Conservation (phyloP, 1,140 invertebrate genomes). For the Tetragnatha versicolor region DNA sequence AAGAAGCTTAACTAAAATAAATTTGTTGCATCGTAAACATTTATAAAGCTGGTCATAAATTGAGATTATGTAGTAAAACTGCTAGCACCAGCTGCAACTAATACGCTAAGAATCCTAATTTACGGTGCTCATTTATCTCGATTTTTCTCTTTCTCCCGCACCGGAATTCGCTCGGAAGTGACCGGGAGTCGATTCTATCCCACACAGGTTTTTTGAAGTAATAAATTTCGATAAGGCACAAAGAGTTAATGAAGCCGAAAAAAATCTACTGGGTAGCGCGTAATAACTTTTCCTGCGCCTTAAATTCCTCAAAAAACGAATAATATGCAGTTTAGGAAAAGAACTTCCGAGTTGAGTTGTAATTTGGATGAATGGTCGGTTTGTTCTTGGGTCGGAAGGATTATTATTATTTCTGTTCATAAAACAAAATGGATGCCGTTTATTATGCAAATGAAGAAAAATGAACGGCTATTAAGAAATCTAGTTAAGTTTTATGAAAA, state of each 20-base stretch:
- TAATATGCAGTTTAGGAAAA: neutral
- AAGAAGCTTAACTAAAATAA: constrained; percentile 29
- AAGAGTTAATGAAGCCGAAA: constrained; percentile 4
- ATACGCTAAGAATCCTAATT: constrained; percentile 45
- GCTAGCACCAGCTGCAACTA: constrained; percentile 47
- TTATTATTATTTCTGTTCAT: neutral
- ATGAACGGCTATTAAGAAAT: too few relatives aligned
- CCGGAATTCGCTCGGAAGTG: constrained; percentile 7
- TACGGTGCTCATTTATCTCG: constrained; percentile 28
- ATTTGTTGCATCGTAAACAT: constrained; percentile 52
- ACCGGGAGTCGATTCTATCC: constrained; percentile 28
- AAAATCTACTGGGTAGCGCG: neutral
- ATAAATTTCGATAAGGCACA: constrained; percentile 8
- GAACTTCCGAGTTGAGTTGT: neutral
- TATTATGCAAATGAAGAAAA: too few relatives aligned
- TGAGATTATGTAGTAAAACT: constrained; percentile 44
- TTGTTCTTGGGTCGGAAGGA: neutral
- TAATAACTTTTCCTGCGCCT: neutral
- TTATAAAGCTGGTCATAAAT: constrained; percentile 50
- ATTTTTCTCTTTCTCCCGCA: constrained; percentile 1
- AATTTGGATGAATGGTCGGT: constrained; percentile 8
- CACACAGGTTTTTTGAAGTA: neutral
- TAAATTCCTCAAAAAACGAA: too few relatives aligned
- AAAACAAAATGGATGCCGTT: constrained; percentile 1
- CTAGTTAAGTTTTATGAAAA: too few relatives aligned